A percentile compares a stretch with the other conserved stretches of the same genome.
Evolutionary conservation across 2,888 invertebrate species (phyloP).

Genomic region (Harpalus rubripes): DNA sequence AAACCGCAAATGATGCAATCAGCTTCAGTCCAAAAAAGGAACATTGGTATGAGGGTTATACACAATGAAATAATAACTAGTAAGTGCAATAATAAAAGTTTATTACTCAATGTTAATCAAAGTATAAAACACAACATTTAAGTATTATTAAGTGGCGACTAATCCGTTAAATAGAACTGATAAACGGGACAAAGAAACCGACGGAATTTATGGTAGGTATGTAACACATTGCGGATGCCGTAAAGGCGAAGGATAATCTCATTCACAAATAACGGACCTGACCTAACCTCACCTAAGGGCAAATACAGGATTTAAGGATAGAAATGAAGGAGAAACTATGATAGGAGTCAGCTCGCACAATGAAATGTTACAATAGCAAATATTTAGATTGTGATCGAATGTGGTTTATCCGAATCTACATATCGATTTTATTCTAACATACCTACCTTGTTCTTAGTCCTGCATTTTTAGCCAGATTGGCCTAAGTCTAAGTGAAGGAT

Average conservation of each 20-base stretch:
- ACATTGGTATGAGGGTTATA: no score
- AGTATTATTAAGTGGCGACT: conserved; percentile 48
- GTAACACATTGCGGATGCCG: not conserved
- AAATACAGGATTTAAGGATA: not conserved
- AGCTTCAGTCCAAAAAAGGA: no score
- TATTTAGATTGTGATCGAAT: no score
- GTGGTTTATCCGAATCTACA: no score
- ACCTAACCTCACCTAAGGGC: not conserved
- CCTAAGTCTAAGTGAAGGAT: no score
- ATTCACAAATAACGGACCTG: conserved; percentile 14
- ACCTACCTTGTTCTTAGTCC: no score
- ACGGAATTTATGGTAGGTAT: not conserved
- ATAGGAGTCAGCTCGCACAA: no score
- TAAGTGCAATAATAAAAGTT: conserved; percentile 29
- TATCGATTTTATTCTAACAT: no score
- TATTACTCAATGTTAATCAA: conserved; percentile 48
- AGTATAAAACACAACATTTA: conserved; percentile 49
- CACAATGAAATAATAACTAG: not conserved
- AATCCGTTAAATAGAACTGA: conserved; percentile 60
- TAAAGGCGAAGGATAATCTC: conserved; percentile 4
- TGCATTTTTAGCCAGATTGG: no score
- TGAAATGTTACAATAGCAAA: no score
- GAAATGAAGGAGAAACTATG: no score
- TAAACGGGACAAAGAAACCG: conserved; percentile 36
- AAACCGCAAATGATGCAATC: no score